These are phyloP conservation scores for Hyaena hyaena DNA, from an alignment of 2,113 vertebrate genomes.

Conservation along the genomic window DNA sequence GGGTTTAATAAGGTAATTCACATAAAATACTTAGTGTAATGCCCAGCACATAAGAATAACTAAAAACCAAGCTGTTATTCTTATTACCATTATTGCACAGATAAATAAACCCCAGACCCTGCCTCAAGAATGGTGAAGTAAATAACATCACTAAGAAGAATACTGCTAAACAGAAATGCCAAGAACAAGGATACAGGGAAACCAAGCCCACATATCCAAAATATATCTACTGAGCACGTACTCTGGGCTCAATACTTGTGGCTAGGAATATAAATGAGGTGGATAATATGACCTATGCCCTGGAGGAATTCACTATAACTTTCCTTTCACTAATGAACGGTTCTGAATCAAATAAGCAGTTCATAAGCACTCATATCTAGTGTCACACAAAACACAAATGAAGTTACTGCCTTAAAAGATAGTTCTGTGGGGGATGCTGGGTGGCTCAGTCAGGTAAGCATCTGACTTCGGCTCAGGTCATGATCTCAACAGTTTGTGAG, in stretches of 20 bases:
- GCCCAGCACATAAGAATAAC: background rate
- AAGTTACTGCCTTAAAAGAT: slow-evolving; percentile 41
- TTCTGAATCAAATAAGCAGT: slow-evolving; percentile 39
- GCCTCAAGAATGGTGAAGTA: background rate
- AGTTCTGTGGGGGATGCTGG: background rate
- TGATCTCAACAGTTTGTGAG: too few species aligned
- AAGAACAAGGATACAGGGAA: background rate
- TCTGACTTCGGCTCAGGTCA: too few species aligned
- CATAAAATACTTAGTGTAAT: background rate
- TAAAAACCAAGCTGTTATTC: slow-evolving; percentile 34
- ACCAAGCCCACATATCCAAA: background rate
- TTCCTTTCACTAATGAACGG: slow-evolving; percentile 21
- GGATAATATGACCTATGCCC: background rate
- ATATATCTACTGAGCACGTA: background rate
- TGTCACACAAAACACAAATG: slow-evolving; percentile 4
- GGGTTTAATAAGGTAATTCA: slow-evolving; percentile 1
- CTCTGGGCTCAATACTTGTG: background rate
- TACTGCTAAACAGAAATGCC: background rate
- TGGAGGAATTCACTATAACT: slow-evolving; percentile 4
- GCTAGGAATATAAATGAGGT: background rate
- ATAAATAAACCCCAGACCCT: background rate
- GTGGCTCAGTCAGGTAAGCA: too few species aligned
- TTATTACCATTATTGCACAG: background rate
- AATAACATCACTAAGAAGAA: slow-evolving; percentile 39
- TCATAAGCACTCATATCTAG: background rate